Evolutionary conservation across 2,888 invertebrate genomes (phyloP), one percentile per base, ranked within the genome.

Genomic region (Augiades crinisus): DNA sequence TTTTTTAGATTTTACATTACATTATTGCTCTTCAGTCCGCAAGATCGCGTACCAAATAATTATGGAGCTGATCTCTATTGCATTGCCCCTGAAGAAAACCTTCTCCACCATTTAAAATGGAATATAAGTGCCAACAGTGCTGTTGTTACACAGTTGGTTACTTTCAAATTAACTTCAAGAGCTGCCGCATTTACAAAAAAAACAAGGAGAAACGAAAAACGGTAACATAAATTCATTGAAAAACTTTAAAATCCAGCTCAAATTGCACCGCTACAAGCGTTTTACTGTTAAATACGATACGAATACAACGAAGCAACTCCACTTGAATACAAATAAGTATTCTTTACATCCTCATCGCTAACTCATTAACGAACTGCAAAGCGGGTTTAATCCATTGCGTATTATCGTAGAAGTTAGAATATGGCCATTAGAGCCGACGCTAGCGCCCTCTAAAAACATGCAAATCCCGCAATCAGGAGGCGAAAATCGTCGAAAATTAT

Each of bases 401-500:
- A 51, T 27, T 54, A 56, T 52, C 21, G 38, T 13, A 19, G 19
- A 54, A 56, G 54, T 57, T 40, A 57, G 55, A 57, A 57, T 45
- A 45, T 45, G 31, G 34, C 58, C 57, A 60, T 63, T 63, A 63
- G 56, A 34, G 47, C 8, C 8, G 31, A 24, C 33, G 43, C 19
- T 43, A 50, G 41, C 50, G 16, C 51, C 44, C 51, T 55, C 27
- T 49, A 57, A 57, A 61, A 55, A 59, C 54, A 57, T 56, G 56
- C 54, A 62, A 72, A 70, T 68, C 65, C 67, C 55, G 54, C 60
- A 60, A 60, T 57, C 60, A 57, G 46, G 53, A 31, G 46, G 57
- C 34, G 51, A 64, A 64, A 70, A 70, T 64, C 67, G 69, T 61
- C 67, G 65, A 68, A 70, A 74, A 74, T 73, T 74, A 74, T 73